phyloP scores from a whole-genome alignment of 2,888 invertebrate genomes.

The Drosophila setosimentum region DNA sequence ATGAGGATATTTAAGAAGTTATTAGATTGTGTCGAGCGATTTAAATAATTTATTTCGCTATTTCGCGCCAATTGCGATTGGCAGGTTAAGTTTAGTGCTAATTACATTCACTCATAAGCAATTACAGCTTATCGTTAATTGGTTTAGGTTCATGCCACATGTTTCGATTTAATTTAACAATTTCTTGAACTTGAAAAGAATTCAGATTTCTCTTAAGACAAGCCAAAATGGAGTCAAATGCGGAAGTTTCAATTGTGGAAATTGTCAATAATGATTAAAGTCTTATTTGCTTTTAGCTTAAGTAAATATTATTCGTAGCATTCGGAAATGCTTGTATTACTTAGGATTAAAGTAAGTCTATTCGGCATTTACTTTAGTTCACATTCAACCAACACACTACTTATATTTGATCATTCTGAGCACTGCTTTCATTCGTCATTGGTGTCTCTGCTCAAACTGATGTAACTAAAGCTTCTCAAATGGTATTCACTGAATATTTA shows the following conservation, averaged over 20 bases:
- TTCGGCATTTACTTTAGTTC: too few relatives aligned
- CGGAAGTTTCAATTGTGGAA: neutral
- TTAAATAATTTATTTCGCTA: slow-evolving; percentile 39
- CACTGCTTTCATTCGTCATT: neutral
- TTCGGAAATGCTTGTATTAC: neutral
- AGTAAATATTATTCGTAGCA: too few relatives aligned
- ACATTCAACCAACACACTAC: neutral
- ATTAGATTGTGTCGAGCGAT: slow-evolving; percentile 16
- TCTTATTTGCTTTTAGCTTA: neutral
- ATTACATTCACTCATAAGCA: neutral
- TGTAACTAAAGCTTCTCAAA: slow-evolving; percentile 1
- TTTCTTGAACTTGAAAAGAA: neutral
- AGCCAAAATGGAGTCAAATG: too few relatives aligned
- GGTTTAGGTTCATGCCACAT: neutral
- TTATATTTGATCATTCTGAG: neutral
- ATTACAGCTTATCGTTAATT: slow-evolving; percentile 2
- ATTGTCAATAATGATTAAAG: neutral
- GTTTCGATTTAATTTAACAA: neutral
- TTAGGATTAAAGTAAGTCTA: neutral
- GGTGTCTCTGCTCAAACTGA: slow-evolving; percentile 4
- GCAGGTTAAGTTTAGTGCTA: neutral
- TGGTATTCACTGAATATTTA: slow-evolving; percentile 1
- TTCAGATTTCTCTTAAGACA: too few relatives aligned
- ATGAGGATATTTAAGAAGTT: slow-evolving; percentile 27
- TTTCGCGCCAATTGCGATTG: slow-evolving; percentile 12